phyloP scores from a whole-genome alignment of 2,113 vertebrate genomes.

The Nanorana parkeri region DNA sequence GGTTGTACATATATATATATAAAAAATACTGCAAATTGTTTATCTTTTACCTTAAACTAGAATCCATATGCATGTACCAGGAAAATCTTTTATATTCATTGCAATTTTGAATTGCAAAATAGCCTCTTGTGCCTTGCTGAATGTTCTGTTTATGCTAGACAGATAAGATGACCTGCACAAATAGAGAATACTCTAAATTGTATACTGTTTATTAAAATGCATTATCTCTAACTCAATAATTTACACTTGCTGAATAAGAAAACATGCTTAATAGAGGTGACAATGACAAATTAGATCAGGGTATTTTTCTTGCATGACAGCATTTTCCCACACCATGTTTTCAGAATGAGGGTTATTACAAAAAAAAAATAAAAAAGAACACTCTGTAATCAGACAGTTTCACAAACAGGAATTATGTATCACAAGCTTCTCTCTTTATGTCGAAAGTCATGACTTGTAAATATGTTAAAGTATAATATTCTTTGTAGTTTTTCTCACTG shows the following conservation, averaged over 20 bases:
- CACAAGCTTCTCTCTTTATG: conserved; percentile 65
- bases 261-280: conserved; percentile 65
- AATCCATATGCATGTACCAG: background rate
- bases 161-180: conserved; percentile 7
- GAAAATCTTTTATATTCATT: background rate
- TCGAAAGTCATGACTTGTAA: conserved; percentile 71
- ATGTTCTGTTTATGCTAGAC: background rate
- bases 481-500: no score
- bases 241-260: conserved; percentile 57
- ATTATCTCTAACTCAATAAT: conserved; percentile 56
- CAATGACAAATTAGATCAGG: conserved; percentile 71
- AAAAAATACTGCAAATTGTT: no score
- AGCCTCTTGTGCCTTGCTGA: background rate
- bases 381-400: conserved; percentile 71
- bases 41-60: no score
- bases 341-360: conserved; percentile 69
- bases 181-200: conserved; percentile 57
- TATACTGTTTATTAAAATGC: conserved; percentile 49
- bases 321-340: conserved; percentile 74
- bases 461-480: conserved; percentile 59
- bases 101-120: conserved; percentile 2
- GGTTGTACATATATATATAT: no score
- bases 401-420: conserved; percentile 66
- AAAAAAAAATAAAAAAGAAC: conserved; percentile 47
- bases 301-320: conserved; percentile 70